These are phyloP conservation scores for Hippocampus barbouri DNA, from an alignment of 2,113 vertebrate species.

Conservation along the genomic window DNA sequence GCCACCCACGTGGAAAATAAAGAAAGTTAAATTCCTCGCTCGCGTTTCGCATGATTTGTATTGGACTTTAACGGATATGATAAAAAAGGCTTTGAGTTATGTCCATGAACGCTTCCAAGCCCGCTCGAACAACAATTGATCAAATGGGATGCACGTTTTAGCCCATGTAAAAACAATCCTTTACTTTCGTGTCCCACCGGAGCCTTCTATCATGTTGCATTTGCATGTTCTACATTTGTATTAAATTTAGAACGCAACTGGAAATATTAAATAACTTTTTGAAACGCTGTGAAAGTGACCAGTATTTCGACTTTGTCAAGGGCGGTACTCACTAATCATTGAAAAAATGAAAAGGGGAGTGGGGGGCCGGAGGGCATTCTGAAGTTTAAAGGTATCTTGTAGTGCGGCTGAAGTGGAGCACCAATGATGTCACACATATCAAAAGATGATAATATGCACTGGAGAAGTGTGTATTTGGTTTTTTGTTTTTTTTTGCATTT, in stretches of 20 bases:
- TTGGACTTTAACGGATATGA: not conserved
- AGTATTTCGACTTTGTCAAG: conserved; percentile 3
- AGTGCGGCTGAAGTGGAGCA: not conserved
- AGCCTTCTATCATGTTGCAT: conserved; percentile 1
- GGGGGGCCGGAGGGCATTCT: not conserved
- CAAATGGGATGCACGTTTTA: not conserved
- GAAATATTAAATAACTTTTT: not conserved
- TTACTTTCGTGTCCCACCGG: conserved; percentile 1
- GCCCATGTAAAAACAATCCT: not conserved
- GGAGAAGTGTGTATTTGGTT: no score
- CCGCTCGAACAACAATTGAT: conserved; percentile 9
- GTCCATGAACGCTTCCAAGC: not conserved
- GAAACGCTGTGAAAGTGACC: conserved; percentile 7
- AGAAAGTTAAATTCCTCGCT: not conserved
- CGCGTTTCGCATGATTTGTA: not conserved
- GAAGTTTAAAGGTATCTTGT: not conserved
- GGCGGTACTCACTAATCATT: conserved; percentile 4
- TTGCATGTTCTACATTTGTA: not conserved
- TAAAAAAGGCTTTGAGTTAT: not conserved
- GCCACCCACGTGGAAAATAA: not conserved
- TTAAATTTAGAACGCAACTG: not conserved
- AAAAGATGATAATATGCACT: not conserved
- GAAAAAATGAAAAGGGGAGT: not conserved
- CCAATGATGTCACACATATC: not conserved
- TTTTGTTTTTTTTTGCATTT: no score